Percentiles rank a stretch among this genome's conserved stretches.
phyloP scores from a whole-genome alignment of 1,140 invertebrate species.

The Myzus persicae region DNA sequence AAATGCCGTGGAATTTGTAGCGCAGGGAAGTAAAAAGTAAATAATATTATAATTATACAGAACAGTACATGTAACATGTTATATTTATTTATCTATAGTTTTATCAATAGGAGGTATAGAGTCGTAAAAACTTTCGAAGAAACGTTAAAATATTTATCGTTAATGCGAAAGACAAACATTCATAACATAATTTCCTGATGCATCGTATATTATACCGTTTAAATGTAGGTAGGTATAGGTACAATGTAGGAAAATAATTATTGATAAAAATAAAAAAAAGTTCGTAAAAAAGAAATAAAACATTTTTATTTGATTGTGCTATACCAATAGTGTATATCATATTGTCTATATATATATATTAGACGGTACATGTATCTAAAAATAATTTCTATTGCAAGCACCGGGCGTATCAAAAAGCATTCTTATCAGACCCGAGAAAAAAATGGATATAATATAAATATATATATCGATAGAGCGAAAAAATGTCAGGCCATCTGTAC shows the following conservation, averaged over 20 bases:
- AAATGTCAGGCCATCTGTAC: neutral
- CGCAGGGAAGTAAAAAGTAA: neutral
- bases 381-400: neutral
- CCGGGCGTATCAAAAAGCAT: neutral
- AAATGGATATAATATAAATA: neutral
- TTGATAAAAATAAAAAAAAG: neutral
- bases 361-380: neutral
- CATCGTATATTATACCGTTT: neutral
- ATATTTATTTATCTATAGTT: conserved; percentile 20
- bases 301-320: neutral
- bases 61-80: neutral
- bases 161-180: neutral
- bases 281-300: neutral
- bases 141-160: conserved; percentile 7
- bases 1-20: neutral
- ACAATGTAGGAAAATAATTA: neutral
- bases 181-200: neutral
- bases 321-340: neutral
- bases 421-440: neutral
- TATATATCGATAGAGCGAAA: neutral
- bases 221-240: neutral
- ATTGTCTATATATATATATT: no score
- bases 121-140: neutral
- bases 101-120: conserved; percentile 2
- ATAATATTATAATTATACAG: neutral